Percentiles rank a stretch among this genome's conserved stretches.
Conservation (phyloP, 2,797 vertebrate genomes). For the Margarornis squamiger region DNA sequence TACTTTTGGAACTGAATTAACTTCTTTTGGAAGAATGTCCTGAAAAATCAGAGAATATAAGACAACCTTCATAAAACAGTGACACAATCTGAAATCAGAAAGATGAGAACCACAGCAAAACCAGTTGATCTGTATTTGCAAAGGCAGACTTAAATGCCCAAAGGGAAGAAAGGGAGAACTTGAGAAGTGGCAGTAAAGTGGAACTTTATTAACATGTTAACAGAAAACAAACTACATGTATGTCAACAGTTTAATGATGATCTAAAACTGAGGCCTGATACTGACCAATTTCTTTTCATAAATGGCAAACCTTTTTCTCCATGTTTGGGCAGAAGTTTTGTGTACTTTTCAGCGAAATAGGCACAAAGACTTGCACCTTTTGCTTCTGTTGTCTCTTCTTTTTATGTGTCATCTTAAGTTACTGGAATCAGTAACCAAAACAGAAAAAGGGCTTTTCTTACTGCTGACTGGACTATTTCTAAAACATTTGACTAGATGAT, state of each 20-base stretch:
- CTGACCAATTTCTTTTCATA: neutral
- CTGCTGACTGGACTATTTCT: neutral
- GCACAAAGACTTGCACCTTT: neutral
- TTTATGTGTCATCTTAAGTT: fast-evolving
- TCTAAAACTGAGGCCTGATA: neutral
- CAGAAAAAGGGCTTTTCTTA: neutral
- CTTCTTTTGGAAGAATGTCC: neutral
- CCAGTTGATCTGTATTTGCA: neutral
- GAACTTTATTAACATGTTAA: neutral
- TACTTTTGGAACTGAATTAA: neutral
- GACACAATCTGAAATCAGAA: neutral
- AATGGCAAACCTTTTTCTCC: neutral
- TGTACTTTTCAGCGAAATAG: neutral
- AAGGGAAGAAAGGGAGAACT: neutral
- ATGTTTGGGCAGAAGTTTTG: neutral
- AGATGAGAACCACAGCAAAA: neutral
- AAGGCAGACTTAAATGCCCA: neutral
- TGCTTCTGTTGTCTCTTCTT: neutral
- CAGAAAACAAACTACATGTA: neutral
- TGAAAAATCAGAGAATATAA: neutral
- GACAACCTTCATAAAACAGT: neutral
- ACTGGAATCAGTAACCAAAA: neutral
- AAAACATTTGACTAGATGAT: neutral
- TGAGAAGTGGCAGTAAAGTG: neutral
- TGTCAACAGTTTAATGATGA: neutral